These are phyloP conservation scores for Mirounga angustirostris DNA, from an alignment of 2,113 vertebrate species.

Conservation along the genomic window DNA sequence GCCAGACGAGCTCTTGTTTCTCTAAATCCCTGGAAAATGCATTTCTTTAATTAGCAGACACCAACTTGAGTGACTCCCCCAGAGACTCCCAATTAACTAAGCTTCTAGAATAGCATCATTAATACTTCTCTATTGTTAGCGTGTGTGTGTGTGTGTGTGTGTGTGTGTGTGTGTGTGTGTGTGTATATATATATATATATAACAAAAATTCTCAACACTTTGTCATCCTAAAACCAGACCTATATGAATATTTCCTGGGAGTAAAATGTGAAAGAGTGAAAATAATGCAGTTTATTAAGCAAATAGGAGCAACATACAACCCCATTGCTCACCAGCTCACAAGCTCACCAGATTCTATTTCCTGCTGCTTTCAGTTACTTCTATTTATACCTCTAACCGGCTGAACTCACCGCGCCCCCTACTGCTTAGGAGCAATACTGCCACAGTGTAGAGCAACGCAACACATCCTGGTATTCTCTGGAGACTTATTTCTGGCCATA, in stretches of 20 bases:
- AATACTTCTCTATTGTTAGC: constrained; percentile 62
- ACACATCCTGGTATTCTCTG: constrained; percentile 38
- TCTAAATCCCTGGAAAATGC: constrained; percentile 62
- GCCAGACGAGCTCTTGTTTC: not conserved
- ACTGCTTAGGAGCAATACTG: constrained; percentile 72
- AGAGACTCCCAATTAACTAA: constrained; percentile 79
- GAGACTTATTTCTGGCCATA: constrained; percentile 76
- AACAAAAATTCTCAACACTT: constrained; percentile 49
- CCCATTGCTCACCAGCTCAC: not conserved
- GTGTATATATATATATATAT: too few relatives aligned
- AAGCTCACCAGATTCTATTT: not conserved
- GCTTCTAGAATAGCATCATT: constrained; percentile 54
- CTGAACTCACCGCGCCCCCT: constrained; percentile 70
- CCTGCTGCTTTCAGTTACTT: constrained; percentile 47
- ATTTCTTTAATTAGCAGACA: constrained; percentile 72
- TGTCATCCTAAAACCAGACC: constrained; percentile 36
- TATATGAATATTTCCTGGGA: constrained; percentile 30
- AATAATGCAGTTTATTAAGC: constrained; percentile 21
- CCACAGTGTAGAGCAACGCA: not conserved
- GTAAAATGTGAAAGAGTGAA: constrained; percentile 20
- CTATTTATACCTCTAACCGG: constrained; percentile 51
- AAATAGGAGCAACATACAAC: constrained; percentile 28
- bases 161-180: not conserved
- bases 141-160: too few relatives aligned
- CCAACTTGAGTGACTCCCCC: constrained; percentile 72